Percentiles rank a stretch among this genome's conserved stretches.
These are phyloP conservation scores for Heliconius himera DNA, from an alignment of 1,140 invertebrate genomes.

Conservation along the genomic window DNA sequence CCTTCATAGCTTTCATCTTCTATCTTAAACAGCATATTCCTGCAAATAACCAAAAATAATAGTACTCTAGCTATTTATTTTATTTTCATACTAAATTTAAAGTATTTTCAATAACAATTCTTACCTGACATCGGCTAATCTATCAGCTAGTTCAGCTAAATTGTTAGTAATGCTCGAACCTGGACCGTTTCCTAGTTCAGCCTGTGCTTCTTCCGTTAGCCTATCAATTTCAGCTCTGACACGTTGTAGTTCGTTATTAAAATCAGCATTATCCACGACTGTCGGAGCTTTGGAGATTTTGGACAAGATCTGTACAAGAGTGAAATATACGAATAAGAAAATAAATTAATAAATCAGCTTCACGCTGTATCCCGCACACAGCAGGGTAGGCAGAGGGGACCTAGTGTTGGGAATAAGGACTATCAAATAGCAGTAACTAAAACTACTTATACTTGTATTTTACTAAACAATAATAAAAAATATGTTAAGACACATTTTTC, in stretches of 20 bases:
- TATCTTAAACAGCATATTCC: constrained; percentile 84
- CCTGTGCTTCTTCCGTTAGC: constrained; percentile 87
- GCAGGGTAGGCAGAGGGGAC: too few species aligned
- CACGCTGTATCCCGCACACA: too few species aligned
- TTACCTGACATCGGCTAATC: constrained; percentile 84
- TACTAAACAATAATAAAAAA: too few species aligned
- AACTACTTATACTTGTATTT: neutral
- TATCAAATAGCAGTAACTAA: neutral
- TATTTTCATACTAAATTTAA: neutral
- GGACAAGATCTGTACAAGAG: constrained; percentile 57
- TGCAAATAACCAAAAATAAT: constrained; percentile 25
- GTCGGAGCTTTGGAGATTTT: constrained; percentile 89
- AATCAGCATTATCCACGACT: constrained; percentile 92
- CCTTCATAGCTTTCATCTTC: constrained; percentile 84
- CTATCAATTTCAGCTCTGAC: constrained; percentile 88
- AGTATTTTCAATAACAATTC: too few species aligned
- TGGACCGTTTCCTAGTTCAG: constrained; percentile 83
- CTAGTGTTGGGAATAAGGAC: neutral
- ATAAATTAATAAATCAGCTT: too few species aligned
- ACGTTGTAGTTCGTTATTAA: constrained; percentile 88
- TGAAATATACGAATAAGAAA: neutral
- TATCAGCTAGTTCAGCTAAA: constrained; percentile 85
- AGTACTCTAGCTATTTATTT: neutral
- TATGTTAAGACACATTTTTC: too few species aligned
- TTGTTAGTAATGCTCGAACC: constrained; percentile 86